Base-by-base conservation (phyloP, 1,140 invertebrate genomes). In the Papilio polyxenes region DNA sequence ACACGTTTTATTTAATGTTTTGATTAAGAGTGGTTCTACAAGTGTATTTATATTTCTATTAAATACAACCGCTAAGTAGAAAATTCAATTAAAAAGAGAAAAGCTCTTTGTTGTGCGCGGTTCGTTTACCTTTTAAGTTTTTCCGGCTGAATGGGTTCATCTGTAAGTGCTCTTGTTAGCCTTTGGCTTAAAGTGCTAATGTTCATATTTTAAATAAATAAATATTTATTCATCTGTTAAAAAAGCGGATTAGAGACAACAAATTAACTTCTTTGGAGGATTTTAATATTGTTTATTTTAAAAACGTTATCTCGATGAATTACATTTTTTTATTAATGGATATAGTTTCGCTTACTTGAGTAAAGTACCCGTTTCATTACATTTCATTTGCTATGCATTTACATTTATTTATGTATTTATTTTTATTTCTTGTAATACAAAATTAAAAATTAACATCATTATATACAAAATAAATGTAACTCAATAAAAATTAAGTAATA, bases 81-180 rank as follows among this genome's bases (percentile, higher is more conserved):
- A 87, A 83, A 85, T 85, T 86, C 83, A 76, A 85, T 82, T 85
- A 86, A 85, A 85, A 85, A 81, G 83, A 84, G 82, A 83, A 84
- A 85, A 87, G 81, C 84, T 86, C 84, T 87, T 89, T 89, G 86
- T 87, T 85, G 84, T 51, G 56, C 75, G 74, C 84, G 84, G 87
- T 87, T 86, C 87, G 85, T 87, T 90, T 89, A 83, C 88, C 88
- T 89, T 90, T 89, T 90, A 88, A 89, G 86, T 88, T 88, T 87
- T 83, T 84, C 85, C 81, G 83, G 74, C 82, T 86, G 85, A 85
- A 88, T 86, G 85, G 87, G 86, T 85, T 87, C 86, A 91, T 89
- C 89, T 88, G 91, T 92, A 92, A 88, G 84, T 86, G 83, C 85
- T 86, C 89, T 89, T 89, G 87, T 91, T 90, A 90, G 85, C 40